Conservation (phyloP, 2,888 invertebrate genomes). For the Drosophila nigritarsus region DNA sequence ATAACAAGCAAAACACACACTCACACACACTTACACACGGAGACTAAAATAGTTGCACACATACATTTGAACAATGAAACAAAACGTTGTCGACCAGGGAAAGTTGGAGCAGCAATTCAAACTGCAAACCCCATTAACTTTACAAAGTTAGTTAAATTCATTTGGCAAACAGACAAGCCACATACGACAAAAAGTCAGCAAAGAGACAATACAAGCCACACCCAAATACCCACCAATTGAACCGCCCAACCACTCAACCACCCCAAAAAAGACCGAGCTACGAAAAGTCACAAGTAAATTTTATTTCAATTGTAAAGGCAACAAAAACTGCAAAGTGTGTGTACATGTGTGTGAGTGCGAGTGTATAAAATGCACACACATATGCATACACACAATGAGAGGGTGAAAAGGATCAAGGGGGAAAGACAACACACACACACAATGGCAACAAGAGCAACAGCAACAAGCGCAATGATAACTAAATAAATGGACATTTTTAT, state of each 20-base stretch:
- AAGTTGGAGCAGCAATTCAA: constrained; percentile 66
- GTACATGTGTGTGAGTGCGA: constrained; percentile 21
- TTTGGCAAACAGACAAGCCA: constrained; percentile 73
- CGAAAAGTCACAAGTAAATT: constrained; percentile 81
- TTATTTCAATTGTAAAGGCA: constrained; percentile 79
- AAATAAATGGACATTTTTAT: constrained; percentile 81
- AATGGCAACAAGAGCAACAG: constrained; percentile 42
- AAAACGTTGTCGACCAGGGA: constrained; percentile 8
- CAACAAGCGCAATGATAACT: constrained; percentile 79
- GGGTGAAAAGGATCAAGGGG: background rate
- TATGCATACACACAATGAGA: constrained; percentile 26
- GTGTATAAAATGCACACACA: constrained; percentile 46
- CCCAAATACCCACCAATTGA: constrained; percentile 17
- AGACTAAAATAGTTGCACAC: background rate
- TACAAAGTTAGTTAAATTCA: constrained; percentile 82
- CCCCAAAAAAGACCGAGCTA: constrained; percentile 57
- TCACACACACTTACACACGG: background rate
- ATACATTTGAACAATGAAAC: constrained; percentile 20
- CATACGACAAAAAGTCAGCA: constrained; percentile 46
- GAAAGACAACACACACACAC: constrained; percentile 19
- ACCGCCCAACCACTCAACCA: constrained; percentile 36
- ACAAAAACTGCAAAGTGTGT: constrained; percentile 65
- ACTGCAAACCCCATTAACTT: constrained; percentile 81
- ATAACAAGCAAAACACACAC: constrained; percentile 29
- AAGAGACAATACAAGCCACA: constrained; percentile 46